Base-by-base conservation (phyloP, 2,113 vertebrate genomes). In the Callocephalon fimbriatum region DNA sequence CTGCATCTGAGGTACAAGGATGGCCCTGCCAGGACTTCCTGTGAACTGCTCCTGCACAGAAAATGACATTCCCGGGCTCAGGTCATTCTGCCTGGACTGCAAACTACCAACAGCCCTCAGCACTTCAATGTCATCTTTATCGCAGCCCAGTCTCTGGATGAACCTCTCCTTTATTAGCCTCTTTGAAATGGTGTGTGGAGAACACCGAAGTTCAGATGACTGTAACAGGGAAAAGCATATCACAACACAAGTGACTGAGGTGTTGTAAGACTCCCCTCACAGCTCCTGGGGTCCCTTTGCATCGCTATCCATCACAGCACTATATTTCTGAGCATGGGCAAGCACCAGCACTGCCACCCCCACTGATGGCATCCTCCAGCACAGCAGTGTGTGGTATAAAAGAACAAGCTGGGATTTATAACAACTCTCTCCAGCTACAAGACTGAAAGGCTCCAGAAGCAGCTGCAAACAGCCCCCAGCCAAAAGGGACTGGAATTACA, bases 381-480 rank as follows among this genome's bases (percentile, higher is more conserved):
- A 77, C 72, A 79, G 68, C 53, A 76, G 77, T 8, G 12, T 2
- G 38, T 17, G 21, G 86, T 66, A 78, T 22, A 68, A 89, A 88
- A 87, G 66, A 88, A 74, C 0, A 0, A 87, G 87, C 48, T 91
- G 62, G 71, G 82, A 77, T 8, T 59, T 56, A 12, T 83, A 88
- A 76, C 63, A 84, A 17, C 72, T 50, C 84, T 53, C 78, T 90
- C 77, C 81, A 94, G 65, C 74, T 92, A 92, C 15, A 82, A 63
- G 78, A 87, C 67, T 78, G 51, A 94, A 90, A 86, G 88, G 76
- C 78, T 84, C 51, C 90, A 83, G 68, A 77, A 62, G 50, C 96
- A 96, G 88, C 90, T 95, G 91, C 81, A 73, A 0, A 1, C 65
- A 95, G 65, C 32, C 26, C 31, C 65, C 54, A 83, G 94, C 77